These are phyloP conservation scores for Condylura cristata DNA, from an alignment of 2,113 vertebrate genomes.

Conservation along the genomic window DNA sequence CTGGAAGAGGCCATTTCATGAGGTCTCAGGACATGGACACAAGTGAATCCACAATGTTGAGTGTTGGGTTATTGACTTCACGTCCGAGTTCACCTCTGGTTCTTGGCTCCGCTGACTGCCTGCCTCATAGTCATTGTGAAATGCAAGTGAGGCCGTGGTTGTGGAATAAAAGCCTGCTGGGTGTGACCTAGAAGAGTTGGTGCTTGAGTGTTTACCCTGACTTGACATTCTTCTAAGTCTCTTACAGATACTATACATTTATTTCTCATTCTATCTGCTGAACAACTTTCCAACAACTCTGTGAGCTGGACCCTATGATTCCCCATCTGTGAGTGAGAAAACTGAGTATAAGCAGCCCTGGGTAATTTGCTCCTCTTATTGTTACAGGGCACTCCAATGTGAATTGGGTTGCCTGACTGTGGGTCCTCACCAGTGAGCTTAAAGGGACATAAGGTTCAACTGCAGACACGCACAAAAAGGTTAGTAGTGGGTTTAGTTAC, in stretches of 20 bases:
- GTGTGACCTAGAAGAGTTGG: background rate
- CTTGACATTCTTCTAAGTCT: background rate
- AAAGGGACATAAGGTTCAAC: too few relatives aligned
- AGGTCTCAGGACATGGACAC: background rate
- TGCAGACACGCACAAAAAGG: too few relatives aligned
- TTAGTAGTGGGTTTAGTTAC: too few relatives aligned
- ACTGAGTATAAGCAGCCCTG: background rate
- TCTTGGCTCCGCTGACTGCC: background rate
- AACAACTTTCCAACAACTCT: too few relatives aligned
- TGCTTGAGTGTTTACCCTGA: background rate
- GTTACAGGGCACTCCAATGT: too few relatives aligned
- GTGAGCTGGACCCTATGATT: background rate
- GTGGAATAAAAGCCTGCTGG: background rate
- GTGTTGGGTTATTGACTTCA: background rate
- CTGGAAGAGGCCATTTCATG: background rate
- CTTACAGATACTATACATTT: background rate
- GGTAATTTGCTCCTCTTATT: background rate
- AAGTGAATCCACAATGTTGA: background rate
- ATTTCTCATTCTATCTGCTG: background rate
- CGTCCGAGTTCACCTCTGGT: background rate
- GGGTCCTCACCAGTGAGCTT: too few relatives aligned
- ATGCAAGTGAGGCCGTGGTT: background rate
- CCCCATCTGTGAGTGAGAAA: background rate
- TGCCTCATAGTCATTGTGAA: fast-evolving
- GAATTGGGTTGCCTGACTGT: too few relatives aligned